Base-by-base conservation (phyloP, 2,113 vertebrate species). In the Pelmatolapia mariae region DNA sequence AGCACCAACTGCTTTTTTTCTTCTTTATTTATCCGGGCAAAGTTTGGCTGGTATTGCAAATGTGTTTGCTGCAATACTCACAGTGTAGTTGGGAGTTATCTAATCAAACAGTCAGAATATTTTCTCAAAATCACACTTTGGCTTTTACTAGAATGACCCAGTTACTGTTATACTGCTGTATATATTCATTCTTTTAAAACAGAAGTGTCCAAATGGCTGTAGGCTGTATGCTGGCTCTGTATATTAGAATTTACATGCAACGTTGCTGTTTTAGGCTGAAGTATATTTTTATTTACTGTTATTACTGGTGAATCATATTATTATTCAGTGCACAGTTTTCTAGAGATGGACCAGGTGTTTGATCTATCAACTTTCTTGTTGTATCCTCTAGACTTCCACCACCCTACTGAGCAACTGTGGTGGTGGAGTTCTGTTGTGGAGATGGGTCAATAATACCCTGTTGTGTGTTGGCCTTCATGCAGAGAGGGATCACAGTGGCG, bases 381-480 rank as follows among this genome's bases (percentile, higher is more conserved):
- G n/a, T 56, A 71, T 50, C 22, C 71, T 87, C 68, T 10, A 82
- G 11, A 36, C 83, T 26, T 79, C 78, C 54, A 63, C 87, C 16
- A 79, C 52, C 76, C 38, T 52, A 81, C 76, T 10, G 57, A 93
- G 92, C 95, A 96, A 92, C 92, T 96, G 93, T 78, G 92, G 71
- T 36, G 90, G 81, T 83, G 76, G 88, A 86, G 80, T 87, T 79
- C 19, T 87, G 89, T 94, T 94, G 94, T 93, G 95, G 94, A 86
- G 89, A 88, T 19, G 50, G 80, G 78, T 94, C 94, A 95, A 86
- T 93, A 94, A 95, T 91, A 89, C 79, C 82, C 93, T 86, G 92
- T 93, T 94, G 95, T 95, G 92, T 57, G 22, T 79, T 29, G 80
- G 63, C 86, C 87, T 89, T 76, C 76, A 40, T 87, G 88, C 78